These are phyloP conservation scores for Chiloscyllium punctatum DNA, from an alignment of 2,797 vertebrate species.

Conservation along the genomic window DNA sequence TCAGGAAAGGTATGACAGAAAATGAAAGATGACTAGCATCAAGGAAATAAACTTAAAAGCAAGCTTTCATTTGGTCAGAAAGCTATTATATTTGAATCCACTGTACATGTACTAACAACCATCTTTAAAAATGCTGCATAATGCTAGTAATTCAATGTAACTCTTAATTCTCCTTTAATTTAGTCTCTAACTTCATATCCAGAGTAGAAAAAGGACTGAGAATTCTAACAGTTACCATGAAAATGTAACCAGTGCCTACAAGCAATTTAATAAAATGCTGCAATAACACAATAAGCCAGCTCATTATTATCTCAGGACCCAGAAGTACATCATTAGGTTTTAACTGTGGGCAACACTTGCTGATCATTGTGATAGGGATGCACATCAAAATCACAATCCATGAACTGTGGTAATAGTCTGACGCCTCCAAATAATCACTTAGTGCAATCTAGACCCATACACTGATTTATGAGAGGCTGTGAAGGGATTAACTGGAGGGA, in stretches of 20 bases:
- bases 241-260: neutral
- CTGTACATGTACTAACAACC: neutral
- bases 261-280: slow-evolving; percentile 20
- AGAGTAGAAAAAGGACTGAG: neutral
- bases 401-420: slow-evolving; percentile 18
- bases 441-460: neutral
- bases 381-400: neutral
- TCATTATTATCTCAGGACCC: neutral
- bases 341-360: slow-evolving; percentile 3
- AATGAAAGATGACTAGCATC: neutral
- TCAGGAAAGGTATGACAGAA: neutral
- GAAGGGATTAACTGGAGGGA: neutral
- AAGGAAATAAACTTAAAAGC: neutral
- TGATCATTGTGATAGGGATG: neutral
- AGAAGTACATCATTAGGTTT: neutral
- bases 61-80: neutral
- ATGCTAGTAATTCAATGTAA: neutral
- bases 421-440: slow-evolving; percentile 26
- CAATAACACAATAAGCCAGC: neutral
- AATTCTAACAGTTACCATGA: neutral
- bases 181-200: neutral
- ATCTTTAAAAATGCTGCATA: neutral
- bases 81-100: neutral
- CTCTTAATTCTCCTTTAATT: neutral
- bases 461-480: slow-evolving; percentile 13